Conservation (phyloP, 1,140 invertebrate species). For the Babylonia areolata region DNA sequence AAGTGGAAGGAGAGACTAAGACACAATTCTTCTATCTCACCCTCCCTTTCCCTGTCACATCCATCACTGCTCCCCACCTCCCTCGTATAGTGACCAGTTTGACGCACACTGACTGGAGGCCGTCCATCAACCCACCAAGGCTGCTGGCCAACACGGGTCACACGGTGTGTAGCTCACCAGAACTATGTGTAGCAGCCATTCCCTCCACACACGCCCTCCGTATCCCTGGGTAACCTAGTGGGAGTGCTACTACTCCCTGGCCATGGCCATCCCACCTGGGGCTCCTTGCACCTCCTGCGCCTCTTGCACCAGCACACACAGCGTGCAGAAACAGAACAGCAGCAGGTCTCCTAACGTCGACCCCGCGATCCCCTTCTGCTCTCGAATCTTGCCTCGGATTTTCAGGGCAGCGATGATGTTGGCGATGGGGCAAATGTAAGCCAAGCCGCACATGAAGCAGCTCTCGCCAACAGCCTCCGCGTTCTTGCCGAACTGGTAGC, state of each 20-base stretch:
- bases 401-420: slow-evolving; percentile 59
- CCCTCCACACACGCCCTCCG: no score
- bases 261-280: slow-evolving; percentile 54
- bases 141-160: no score
- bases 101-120: no score
- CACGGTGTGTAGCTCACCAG: no score
- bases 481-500: slow-evolving; percentile 72
- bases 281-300: slow-evolving; percentile 68
- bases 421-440: slow-evolving; percentile 61
- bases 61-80: no score
- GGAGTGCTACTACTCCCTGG: slow-evolving; percentile 63
- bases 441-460: slow-evolving; percentile 69
- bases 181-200: no score
- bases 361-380: slow-evolving; percentile 68
- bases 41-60: no score
- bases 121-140: no score
- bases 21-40: no score
- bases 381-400: slow-evolving; percentile 71
- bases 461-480: slow-evolving; percentile 71
- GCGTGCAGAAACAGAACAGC: slow-evolving; percentile 65
- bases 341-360: slow-evolving; percentile 65
- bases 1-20: no score
- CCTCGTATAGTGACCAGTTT: no score
- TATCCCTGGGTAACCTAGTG: no score
- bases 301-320: slow-evolving; percentile 71